A percentile compares a stretch with the other conserved stretches of the same genome.
These are phyloP conservation scores for Dione vanillae DNA, from an alignment of 2,888 invertebrate genomes.

Conservation along the genomic window DNA sequence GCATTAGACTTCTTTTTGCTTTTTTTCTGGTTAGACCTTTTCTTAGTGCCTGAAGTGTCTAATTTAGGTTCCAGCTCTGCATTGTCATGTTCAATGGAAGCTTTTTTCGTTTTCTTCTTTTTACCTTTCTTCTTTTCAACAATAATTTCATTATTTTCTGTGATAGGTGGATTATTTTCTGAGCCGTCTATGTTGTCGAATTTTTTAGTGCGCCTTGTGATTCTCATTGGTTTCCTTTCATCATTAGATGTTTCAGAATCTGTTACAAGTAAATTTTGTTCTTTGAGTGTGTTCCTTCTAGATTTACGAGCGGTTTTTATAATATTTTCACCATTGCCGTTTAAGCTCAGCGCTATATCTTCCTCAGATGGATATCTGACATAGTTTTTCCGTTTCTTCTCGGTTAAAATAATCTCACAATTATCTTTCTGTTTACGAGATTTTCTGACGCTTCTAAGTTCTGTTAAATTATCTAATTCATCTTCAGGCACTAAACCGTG, in stretches of 20 bases:
- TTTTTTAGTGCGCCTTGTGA: constrained; percentile 60
- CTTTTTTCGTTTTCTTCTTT: constrained; percentile 43
- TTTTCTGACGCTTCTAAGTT: constrained; percentile 57
- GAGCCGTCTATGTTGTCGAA: constrained; percentile 44
- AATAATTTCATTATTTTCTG: constrained; percentile 23
- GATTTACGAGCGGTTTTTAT: constrained; percentile 49
- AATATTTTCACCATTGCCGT: constrained; percentile 41
- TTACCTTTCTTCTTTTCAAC: constrained; percentile 42
- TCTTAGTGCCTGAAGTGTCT: constrained; percentile 49
- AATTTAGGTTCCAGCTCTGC: constrained; percentile 55
- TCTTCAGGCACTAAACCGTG: constrained; percentile 60
- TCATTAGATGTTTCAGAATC: constrained; percentile 40
- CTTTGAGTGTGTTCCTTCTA: constrained; percentile 61
- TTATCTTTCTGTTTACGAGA: constrained; percentile 64
- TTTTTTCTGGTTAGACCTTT: constrained; percentile 60
- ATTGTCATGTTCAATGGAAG: constrained; percentile 46
- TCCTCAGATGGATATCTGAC: constrained; percentile 68
- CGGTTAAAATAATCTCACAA: constrained; percentile 47
- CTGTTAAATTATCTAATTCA: constrained; percentile 43
- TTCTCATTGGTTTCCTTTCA: constrained; percentile 50
- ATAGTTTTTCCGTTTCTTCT: constrained; percentile 65
- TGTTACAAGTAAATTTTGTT: constrained; percentile 42
- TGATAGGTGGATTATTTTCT: constrained; percentile 46
- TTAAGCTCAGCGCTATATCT: constrained; percentile 47
- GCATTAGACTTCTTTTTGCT: constrained; percentile 56